Conservation (phyloP, 2,797 vertebrate species). For the Amazona ochrocephala region DNA sequence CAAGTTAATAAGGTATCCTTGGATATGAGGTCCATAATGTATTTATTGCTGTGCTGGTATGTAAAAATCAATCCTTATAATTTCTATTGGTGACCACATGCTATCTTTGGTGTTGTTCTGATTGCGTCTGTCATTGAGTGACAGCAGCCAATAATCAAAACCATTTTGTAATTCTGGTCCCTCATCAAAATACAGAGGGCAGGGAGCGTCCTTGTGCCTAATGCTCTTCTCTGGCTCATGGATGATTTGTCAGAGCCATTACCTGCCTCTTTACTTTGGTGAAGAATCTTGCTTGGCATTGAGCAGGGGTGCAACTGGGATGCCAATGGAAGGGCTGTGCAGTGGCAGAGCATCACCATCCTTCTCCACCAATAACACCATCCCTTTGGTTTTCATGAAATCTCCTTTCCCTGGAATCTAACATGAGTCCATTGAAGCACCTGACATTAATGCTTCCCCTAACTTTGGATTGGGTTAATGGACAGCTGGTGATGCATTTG, state of each 20-base stretch:
- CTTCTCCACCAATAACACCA: fast-evolving
- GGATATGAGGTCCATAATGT: background rate
- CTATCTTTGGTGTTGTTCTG: background rate
- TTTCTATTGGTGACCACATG: background rate
- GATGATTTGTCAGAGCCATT: background rate
- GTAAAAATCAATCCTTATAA: slow-evolving; percentile 10
- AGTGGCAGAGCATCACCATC: background rate
- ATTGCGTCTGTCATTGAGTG: background rate
- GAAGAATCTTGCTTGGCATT: fast-evolving
- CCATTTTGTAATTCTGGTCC: background rate
- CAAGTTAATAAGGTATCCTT: slow-evolving; percentile 44
- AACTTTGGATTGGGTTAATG: background rate
- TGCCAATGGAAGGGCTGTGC: background rate
- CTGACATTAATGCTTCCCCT: background rate
- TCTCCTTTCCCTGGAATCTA: background rate
- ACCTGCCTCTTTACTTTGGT: fast-evolving
- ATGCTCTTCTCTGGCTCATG: background rate
- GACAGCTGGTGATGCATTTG: background rate
- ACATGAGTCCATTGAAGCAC: fast-evolving
- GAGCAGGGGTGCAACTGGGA: background rate
- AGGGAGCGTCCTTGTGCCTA: background rate
- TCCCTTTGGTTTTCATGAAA: background rate
- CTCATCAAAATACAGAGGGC: background rate
- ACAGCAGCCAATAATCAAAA: slow-evolving; percentile 9
- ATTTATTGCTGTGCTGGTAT: slow-evolving; percentile 40